Percentiles rank a stretch among this genome's conserved stretches.
Conservation (phyloP, 2,797 vertebrate genomes). For the Borostomias antarcticus region DNA sequence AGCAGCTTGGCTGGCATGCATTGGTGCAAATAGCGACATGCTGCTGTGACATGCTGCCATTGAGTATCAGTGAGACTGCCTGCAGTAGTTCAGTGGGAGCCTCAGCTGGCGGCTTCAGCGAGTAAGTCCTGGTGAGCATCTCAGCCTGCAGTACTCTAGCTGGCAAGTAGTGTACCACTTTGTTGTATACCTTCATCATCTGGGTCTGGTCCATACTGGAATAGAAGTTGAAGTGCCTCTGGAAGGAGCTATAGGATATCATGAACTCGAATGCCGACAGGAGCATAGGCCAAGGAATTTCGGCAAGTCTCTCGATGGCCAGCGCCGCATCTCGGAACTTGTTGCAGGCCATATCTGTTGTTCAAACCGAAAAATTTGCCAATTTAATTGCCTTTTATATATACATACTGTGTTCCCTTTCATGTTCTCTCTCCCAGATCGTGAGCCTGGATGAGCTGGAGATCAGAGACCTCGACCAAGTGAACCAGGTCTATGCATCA, state of each 20-base stretch:
- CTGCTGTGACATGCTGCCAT: too few species aligned
- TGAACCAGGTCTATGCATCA: background rate
- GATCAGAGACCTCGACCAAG: background rate
- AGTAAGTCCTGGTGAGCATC: background rate
- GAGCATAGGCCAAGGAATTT: background rate
- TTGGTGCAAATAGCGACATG: too few species aligned
- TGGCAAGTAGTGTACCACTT: background rate
- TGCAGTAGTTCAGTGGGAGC: too few species aligned
- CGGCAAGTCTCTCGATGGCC: background rate
- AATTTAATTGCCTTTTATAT: background rate
- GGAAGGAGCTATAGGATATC: background rate
- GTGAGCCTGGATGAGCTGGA: conserved; percentile 3
- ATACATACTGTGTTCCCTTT: too few species aligned
- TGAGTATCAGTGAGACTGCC: too few species aligned
- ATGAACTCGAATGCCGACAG: background rate
- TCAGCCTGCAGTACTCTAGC: background rate
- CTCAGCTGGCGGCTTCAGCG: too few species aligned
- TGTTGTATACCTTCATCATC: background rate
- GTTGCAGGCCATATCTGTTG: background rate
- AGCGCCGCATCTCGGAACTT: background rate
- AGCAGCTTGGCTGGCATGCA: too few species aligned
- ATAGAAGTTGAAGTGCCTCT: background rate
- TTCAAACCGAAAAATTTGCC: background rate
- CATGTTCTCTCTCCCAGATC: background rate
- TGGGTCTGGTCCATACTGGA: background rate